Percentiles rank a stretch among this genome's conserved stretches.
These are phyloP conservation scores for sheep (Ovis aries) DNA, from an alignment of 2,113 vertebrate species.

Conservation along the genomic window ARS-UI_Ramb_v3.0 NC_056054.1:70266501-70267000, in stretches of 20 bases:
- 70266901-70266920: too few species aligned
- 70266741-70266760: not conserved
- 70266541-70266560: constrained; percentile 32
- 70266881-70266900: not conserved
- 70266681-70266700: not conserved
- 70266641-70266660: not conserved
- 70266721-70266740: not conserved
- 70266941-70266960: too few species aligned
- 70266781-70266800: not conserved
- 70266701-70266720: not conserved
- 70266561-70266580: not conserved
- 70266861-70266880: not conserved
- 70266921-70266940: too few species aligned
- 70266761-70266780: not conserved
- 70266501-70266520: not conserved
- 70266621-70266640: not conserved
- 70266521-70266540: constrained; percentile 14
- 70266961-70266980: too few species aligned
- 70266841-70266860: not conserved
- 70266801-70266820: not conserved
- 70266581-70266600: not conserved
- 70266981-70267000: too few species aligned
- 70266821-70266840: not conserved
- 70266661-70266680: not conserved
- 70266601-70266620: not conserved